Conservation (phyloP, 2,797 vertebrate species). For the Rousettus madagascariensis region DNA sequence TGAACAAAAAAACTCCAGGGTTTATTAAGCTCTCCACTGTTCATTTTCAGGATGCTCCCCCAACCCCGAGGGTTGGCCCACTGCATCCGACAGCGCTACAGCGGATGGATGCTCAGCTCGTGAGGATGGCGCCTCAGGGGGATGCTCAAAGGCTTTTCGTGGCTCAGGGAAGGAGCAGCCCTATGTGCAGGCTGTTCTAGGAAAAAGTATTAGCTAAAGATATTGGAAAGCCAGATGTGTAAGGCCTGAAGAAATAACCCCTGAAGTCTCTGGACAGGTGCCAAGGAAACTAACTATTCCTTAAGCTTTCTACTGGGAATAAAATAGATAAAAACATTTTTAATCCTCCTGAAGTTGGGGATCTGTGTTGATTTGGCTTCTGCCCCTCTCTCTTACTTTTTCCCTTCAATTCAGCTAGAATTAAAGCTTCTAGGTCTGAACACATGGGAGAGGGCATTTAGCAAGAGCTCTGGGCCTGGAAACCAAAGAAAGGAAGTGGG, state of each 20-base stretch:
- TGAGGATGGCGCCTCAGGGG: background rate
- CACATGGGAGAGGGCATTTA: fast-evolving
- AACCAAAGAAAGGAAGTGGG: background rate
- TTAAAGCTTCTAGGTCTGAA: background rate
- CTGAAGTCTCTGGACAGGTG: background rate
- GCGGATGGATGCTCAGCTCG: fast-evolving
- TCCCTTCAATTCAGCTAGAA: background rate
- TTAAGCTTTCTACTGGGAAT: background rate
- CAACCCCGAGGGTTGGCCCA: no score
- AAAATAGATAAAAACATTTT: background rate
- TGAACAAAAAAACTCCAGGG: background rate
- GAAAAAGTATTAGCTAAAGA: background rate
- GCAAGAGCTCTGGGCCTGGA: background rate
- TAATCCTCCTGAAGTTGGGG: background rate
- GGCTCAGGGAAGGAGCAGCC: background rate
- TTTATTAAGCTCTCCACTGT: background rate
- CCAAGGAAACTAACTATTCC: background rate
- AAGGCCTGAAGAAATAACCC: background rate
- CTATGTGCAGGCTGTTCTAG: background rate
- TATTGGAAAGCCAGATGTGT: background rate
- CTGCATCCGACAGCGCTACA: fast-evolving
- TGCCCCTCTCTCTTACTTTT: background rate
- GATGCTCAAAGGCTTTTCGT: background rate
- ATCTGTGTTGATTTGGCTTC: background rate
- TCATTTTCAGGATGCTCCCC: background rate